Evolutionary conservation across 1,140 invertebrate genomes (phyloP), one percentile per base, ranked within the genome.

Genomic region (Ceratina australensis): DNA sequence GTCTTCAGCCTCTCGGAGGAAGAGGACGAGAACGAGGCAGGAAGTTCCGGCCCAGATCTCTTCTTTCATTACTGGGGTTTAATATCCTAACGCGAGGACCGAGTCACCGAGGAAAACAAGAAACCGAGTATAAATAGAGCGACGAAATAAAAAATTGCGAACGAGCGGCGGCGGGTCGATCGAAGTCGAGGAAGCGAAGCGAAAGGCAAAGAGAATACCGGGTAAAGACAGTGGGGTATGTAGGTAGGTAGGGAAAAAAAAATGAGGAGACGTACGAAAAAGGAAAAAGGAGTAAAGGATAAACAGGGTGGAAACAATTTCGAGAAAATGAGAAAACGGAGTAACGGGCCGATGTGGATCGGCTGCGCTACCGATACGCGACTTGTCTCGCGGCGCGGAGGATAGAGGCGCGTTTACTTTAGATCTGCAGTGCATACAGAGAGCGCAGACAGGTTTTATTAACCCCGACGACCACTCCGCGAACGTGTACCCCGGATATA

Each of bases 381-480:
- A 71, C 47, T 65, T 72, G 76, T 74, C 65, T 71, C 69, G 24
- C 33, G 50, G 60, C 63, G 57, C 33, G 13, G 65, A 73, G 66
- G 61, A 79, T 63, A 47, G 42, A 59, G 78, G 78, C 67, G 50
- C 72, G 72, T 79, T 83, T 72, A 73, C 72, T 83, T 83, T 68
- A 71, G 71, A 83, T 83, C 81, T 67, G 72, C 66, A 66, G 72
- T 72, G 76, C 79, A 74, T 61, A 79, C 59, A 68, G 56, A 64
- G 57, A 72, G 80, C 26, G 71, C 49, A 75, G 75, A 81, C 82
- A 82, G 66, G 80, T 83, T 83, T 83, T 83, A 83, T 83, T 83
- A 83, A 83, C 80, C 82, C 66, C 75, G 65, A 75, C 76, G 75
- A 78, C 68, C 60, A 72, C 68, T 72, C 50, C 56, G 66, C 66